Evolutionary conservation across 2,888 invertebrate genomes (phyloP).

Genomic region (Lithodes maja): DNA sequence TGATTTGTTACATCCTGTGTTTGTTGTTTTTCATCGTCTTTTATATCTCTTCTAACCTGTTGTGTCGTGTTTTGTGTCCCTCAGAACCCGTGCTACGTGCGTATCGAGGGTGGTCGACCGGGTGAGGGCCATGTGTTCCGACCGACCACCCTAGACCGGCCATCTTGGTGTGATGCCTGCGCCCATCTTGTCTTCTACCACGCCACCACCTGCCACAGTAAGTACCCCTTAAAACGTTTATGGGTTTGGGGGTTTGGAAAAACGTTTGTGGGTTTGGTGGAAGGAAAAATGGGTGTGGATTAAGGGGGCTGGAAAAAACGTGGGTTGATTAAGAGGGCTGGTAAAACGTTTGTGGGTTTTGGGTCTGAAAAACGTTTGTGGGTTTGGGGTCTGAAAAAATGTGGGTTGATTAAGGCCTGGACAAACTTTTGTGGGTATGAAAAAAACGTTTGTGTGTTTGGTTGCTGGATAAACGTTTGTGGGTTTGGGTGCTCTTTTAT

Average conservation of each 20-base stretch:
- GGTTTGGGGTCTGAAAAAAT: no score
- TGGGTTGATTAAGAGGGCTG: no score
- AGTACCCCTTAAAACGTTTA: constrained; percentile 28
- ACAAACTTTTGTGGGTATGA: no score
- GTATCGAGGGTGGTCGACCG: constrained; percentile 60
- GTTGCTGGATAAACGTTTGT: no score
- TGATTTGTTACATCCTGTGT: not conserved
- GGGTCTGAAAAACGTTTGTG: no score
- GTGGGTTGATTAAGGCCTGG: no score
- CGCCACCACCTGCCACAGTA: constrained; percentile 66
- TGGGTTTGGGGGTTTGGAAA: not conserved
- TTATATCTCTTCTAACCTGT: not conserved
- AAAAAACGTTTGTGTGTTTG: no score
- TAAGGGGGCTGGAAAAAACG: not conserved
- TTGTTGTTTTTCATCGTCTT: not conserved
- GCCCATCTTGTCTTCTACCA: constrained; percentile 69
- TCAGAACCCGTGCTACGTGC: constrained; percentile 68
- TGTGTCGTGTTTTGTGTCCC: not conserved
- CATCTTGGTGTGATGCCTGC: constrained; percentile 70
- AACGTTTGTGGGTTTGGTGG: not conserved
- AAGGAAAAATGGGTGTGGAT: not conserved
- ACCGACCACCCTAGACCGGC: constrained; percentile 53
- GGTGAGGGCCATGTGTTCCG: constrained; percentile 63
- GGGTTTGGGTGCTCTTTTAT: no score
- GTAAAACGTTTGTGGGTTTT: no score